Evolutionary conservation across 2,113 vertebrate species (phyloP).

Genomic region (Trichechus manatus): DNA sequence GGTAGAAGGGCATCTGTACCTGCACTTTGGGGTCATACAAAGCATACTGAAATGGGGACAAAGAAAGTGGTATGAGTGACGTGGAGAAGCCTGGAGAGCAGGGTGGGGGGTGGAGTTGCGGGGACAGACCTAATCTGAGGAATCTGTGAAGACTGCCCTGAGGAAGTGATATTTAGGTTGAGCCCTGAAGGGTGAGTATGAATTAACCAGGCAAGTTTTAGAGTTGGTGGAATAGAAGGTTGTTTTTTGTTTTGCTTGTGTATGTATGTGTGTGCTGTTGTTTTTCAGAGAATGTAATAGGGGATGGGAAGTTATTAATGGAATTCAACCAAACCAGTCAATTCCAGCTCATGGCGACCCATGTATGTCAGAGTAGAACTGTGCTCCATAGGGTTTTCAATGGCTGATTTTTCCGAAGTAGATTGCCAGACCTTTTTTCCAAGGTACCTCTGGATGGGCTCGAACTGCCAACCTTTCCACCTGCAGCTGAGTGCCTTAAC

Average conservation of each 20-base stretch:
- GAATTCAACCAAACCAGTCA: background rate
- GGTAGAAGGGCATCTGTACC: background rate
- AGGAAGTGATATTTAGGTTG: background rate
- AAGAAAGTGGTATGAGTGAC: background rate
- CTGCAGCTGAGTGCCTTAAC: background rate
- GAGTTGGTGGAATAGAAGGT: background rate
- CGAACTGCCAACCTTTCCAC: background rate
- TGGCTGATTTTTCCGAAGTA: background rate
- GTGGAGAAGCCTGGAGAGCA: background rate
- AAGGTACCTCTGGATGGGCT: background rate
- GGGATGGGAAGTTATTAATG: background rate
- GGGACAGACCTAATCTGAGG: background rate
- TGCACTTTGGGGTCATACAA: background rate
- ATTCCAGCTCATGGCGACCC: background rate
- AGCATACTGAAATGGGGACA: background rate
- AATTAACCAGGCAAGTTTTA: slow-evolving; percentile 1
- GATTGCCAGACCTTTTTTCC: background rate
- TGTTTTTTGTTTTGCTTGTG: background rate
- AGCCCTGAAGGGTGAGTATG: background rate
- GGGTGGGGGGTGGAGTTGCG: too few species aligned
- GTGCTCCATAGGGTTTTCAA: background rate
- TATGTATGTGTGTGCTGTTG: background rate
- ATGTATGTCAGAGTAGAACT: background rate
- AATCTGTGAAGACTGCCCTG: background rate
- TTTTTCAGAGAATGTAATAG: background rate